These are phyloP conservation scores for Yponomeuta malinellus DNA, from an alignment of 2,888 invertebrate genomes.

Conservation along the genomic window DNA sequence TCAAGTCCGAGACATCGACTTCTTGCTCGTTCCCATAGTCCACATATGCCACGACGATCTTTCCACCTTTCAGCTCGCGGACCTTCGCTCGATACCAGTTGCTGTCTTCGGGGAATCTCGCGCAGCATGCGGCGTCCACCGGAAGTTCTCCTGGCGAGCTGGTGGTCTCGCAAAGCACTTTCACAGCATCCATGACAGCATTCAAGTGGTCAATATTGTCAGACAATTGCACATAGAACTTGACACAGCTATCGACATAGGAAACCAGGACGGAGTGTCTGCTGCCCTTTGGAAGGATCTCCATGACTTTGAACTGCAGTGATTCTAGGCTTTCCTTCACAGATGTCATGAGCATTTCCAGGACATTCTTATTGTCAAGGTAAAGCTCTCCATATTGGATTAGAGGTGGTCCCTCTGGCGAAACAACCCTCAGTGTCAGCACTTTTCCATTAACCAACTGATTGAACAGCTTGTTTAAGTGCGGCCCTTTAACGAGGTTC, in stretches of 20 bases:
- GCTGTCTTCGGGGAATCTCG: conserved; percentile 85
- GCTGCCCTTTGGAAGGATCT: conserved; percentile 48
- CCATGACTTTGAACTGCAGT: conserved; percentile 56
- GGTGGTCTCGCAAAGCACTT: conserved; percentile 73
- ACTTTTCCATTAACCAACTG: conserved; percentile 79
- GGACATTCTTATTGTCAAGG: conserved; percentile 74
- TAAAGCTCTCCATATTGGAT: conserved; percentile 85
- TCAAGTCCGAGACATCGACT: conserved; percentile 76
- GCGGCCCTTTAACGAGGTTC: conserved; percentile 73
- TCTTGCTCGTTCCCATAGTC: conserved; percentile 97
- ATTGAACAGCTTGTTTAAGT: conserved; percentile 82
- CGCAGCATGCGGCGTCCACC: conserved; percentile 82
- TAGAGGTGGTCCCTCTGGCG: conserved; percentile 81
- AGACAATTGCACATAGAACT: conserved; percentile 84
- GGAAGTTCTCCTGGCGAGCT: conserved; percentile 63
- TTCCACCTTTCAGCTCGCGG: conserved; percentile 74
- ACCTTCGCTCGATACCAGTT: conserved; percentile 95
- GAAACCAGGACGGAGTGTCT: conserved; percentile 76
- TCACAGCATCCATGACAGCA: conserved; percentile 81
- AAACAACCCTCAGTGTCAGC: conserved; percentile 79
- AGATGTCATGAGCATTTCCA: conserved; percentile 70
- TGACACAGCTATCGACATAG: conserved; percentile 80
- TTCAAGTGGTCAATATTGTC: conserved; percentile 76
- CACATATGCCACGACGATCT: conserved; percentile 86
- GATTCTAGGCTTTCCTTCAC: conserved; percentile 59